phyloP scores from a whole-genome alignment of 2,797 vertebrate genomes.

The Acanthurus tractus region DNA sequence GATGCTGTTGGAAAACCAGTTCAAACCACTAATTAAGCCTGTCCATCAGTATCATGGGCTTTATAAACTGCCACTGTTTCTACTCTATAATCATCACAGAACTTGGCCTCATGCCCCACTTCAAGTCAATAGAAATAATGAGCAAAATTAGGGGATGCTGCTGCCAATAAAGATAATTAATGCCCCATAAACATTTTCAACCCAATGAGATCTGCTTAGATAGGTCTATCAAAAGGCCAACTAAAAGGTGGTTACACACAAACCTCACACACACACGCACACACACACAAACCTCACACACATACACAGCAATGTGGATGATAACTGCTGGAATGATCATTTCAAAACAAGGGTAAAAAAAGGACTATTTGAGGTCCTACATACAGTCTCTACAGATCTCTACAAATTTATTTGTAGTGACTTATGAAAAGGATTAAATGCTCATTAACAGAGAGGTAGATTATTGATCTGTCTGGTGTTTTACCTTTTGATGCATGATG shows the following conservation, averaged over 20 bases:
- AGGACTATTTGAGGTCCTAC: constrained; percentile 21
- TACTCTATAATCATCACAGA: constrained; percentile 68
- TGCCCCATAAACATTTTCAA: constrained; percentile 57
- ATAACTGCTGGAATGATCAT: not conserved
- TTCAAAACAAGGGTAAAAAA: constrained; percentile 37
- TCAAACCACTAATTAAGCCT: constrained; percentile 63
- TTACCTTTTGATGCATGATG: too few species aligned
- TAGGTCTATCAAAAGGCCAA: constrained; percentile 36
- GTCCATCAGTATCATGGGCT: constrained; percentile 61
- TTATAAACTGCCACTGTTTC: constrained; percentile 53
- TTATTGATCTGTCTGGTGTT: too few species aligned
- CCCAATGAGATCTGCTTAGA: constrained; percentile 41
- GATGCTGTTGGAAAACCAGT: constrained; percentile 50
- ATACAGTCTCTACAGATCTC: not conserved
- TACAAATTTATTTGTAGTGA: constrained; percentile 12
- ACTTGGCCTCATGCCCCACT: constrained; percentile 59
- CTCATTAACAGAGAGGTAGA: constrained; percentile 5
- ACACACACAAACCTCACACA: not conserved
- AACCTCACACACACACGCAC: constrained; percentile 14
- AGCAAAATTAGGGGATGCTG: constrained; percentile 62
- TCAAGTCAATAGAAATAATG: constrained; percentile 71
- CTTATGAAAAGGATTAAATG: constrained; percentile 48
- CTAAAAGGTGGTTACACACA: constrained; percentile 34
- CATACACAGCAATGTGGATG: not conserved
- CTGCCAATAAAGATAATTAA: constrained; percentile 70